These are phyloP conservation scores for Encarsia formosa DNA, from an alignment of 2,888 invertebrate genomes.

Conservation along the genomic window DNA sequence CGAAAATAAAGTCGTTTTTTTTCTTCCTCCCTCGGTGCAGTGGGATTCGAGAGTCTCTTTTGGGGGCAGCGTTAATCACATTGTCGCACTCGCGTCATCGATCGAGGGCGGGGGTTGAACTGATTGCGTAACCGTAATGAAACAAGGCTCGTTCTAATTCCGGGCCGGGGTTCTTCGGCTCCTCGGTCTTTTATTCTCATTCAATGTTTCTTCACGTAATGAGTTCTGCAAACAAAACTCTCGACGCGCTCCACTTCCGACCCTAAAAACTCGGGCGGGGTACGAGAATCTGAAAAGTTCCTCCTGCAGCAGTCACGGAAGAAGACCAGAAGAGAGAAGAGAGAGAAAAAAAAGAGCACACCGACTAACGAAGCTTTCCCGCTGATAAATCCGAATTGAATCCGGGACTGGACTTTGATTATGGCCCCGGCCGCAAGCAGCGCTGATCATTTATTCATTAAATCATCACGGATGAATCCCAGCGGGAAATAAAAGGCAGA, in stretches of 20 bases:
- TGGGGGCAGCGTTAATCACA: no score
- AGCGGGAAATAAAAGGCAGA: no score
- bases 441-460: no score
- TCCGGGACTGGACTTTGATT: no score
- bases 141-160: not conserved
- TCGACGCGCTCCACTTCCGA: slow-evolving; percentile 20
- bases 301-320: not conserved
- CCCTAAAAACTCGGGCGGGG: slow-evolving; percentile 15
- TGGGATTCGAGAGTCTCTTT: no score
- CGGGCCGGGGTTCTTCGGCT: not conserved
- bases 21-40: no score
- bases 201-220: slow-evolving; percentile 10
- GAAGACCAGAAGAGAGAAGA: not conserved
- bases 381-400: no score
- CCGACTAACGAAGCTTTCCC: not conserved
- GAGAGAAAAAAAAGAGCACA: slow-evolving; percentile 10
- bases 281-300: slow-evolving; percentile 12
- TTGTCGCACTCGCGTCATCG: not conserved
- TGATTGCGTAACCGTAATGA: slow-evolving; percentile 8
- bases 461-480: no score
- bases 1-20: no score
- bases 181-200: slow-evolving; percentile 1
- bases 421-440: no score
- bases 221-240: slow-evolving; percentile 23
- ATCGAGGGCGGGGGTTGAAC: not conserved